Conservation (phyloP, 2,113 vertebrate species). For the Nestor notabilis region DNA sequence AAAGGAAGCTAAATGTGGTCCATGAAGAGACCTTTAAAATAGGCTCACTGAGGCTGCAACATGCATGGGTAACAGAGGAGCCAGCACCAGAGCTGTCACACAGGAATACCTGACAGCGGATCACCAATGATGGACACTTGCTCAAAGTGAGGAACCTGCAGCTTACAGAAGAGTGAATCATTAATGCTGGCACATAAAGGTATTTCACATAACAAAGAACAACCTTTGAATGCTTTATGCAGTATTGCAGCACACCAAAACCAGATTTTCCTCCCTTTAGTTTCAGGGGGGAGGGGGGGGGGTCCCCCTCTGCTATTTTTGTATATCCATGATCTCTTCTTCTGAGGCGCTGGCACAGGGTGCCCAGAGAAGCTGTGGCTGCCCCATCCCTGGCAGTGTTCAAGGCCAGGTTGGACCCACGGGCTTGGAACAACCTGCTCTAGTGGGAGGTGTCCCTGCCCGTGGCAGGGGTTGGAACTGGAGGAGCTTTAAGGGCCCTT, state of each 20-base stretch:
- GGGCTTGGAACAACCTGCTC: background rate
- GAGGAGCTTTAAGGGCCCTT: background rate
- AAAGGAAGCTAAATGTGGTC: background rate
- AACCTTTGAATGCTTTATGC: background rate
- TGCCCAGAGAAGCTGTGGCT: background rate
- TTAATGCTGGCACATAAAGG: background rate
- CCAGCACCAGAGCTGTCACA: background rate
- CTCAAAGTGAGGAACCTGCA: background rate
- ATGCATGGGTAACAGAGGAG: rapidly evolving
- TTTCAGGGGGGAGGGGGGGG: too few relatives aligned
- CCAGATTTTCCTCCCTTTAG: background rate
- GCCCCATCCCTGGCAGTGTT: background rate
- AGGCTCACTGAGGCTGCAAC: background rate
- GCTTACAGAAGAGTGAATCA: background rate
- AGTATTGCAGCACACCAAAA: background rate
- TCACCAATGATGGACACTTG: rapidly evolving
- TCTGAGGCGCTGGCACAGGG: background rate
- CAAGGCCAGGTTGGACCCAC: background rate
- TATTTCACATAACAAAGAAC: background rate
- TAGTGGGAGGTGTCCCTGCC: background rate
- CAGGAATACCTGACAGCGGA: background rate
- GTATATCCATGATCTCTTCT: background rate
- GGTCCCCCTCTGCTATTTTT: too few relatives aligned
- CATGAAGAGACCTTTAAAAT: background rate
- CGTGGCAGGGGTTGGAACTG: background rate